Percentiles rank a stretch among this genome's conserved stretches.
phyloP scores from a whole-genome alignment of 2,797 vertebrate genomes.

The Chaenodraco wilsoni region DNA sequence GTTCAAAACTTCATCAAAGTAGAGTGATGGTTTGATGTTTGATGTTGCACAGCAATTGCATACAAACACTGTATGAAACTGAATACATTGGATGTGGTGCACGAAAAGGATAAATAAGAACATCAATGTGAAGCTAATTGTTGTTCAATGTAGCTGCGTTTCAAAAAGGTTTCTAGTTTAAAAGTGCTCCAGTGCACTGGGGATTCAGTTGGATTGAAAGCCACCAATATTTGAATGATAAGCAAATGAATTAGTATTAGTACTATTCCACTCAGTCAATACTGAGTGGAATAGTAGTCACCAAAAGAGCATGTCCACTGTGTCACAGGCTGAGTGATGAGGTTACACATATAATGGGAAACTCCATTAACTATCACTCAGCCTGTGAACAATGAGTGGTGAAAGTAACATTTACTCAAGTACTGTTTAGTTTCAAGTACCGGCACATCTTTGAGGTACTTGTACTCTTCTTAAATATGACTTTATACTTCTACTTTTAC shows the following conservation, averaged over 20 bases:
- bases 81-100: neutral
- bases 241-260: neutral
- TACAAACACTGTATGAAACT: neutral
- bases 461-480: no score
- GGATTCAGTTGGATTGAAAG: neutral
- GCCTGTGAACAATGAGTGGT: neutral
- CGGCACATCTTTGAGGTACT: no score
- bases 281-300: neutral
- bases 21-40: neutral
- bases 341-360: neutral
- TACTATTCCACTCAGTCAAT: no score
- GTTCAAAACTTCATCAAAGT: neutral
- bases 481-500: no score
- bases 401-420: no score
- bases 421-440: no score
- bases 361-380: neutral
- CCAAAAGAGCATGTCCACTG: neutral
- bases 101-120: neutral
- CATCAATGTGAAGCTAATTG: neutral
- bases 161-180: neutral
- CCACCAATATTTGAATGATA: neutral
- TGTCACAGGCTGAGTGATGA: neutral
- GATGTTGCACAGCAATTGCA: neutral
- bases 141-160: neutral
- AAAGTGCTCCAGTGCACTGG: neutral